Evolutionary conservation across 2,113 vertebrate genomes (phyloP), one percentile per base, ranked within the genome.

Genomic region (Campylomormyrus numenius): DNA sequence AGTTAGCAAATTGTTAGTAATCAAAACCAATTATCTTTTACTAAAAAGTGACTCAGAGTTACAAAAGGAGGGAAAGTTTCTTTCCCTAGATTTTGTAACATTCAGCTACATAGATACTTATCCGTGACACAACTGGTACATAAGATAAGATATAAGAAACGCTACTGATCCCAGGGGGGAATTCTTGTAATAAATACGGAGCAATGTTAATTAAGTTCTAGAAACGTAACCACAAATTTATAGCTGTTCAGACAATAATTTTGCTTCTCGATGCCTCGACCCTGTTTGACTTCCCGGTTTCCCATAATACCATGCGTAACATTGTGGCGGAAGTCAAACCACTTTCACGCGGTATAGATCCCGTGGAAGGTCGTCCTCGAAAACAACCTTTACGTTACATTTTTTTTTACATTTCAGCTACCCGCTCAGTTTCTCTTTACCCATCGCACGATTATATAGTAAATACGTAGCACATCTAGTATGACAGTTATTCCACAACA

Each of bases 221-320:
- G 35, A 80, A 39, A 39, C 31, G 11, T 42, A 39, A 42, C 35
- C n/a, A 35, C 17, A 42, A 42, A 15, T 80, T 19, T 80, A 80
- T 13, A 19, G 74, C 8, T 31, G 62, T 70, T 70, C 19, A 70
- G 62, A 70, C n/a, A 13, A 31, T 13, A 70, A 11, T 4, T 70
- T 31, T 31, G n/a, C n/a, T 70, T 70, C n/a, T 13, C 3, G n/a
- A 70, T 13, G n/a, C n/a, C 27, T 31, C 1, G 27, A 70, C 13
- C 9, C 45, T 86, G 11, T 10, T 86, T 86, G n/a, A 50, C 19
- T n/a, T 48, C 50, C n/a, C 85, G 3, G 50, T 19, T 52, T 87
- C 85, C 85, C 85, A 87, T 87, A 53, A 87, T 87, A 19, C 85
- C 50, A 87, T 35, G 85, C 49, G 50, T 13, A 39, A 87, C 49